Percentiles rank a stretch among this genome's conserved stretches.
Evolutionary conservation across 1,140 invertebrate genomes (phyloP).

Genomic region (Atopsyche davidsoni): DNA sequence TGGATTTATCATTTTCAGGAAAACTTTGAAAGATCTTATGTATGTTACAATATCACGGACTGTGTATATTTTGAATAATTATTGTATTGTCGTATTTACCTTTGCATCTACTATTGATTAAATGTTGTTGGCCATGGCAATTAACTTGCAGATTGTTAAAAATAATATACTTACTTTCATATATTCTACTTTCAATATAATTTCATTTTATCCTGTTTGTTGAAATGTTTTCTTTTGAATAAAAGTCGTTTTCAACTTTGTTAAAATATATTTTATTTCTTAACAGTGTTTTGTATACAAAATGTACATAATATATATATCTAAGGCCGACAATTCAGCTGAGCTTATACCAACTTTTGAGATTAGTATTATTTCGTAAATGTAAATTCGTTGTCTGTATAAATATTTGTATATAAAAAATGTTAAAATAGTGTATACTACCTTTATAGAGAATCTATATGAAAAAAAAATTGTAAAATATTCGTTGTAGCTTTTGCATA

Average conservation of each 20-base stretch:
- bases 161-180: constrained; percentile 2
- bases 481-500: too few relatives aligned
- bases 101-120: background rate
- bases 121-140: constrained; percentile 17
- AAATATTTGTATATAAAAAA: too few relatives aligned
- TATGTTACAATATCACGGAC: background rate
- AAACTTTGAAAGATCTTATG: too few relatives aligned
- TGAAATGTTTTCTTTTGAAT: constrained; percentile 15
- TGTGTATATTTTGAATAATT: constrained; percentile 4
- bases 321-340: too few relatives aligned
- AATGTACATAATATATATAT: too few relatives aligned
- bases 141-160: constrained; percentile 1
- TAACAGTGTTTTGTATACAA: constrained; percentile 19
- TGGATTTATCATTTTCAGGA: too few relatives aligned
- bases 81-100: background rate
- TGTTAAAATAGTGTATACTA: too few relatives aligned
- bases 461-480: too few relatives aligned
- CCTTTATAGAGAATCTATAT: too few relatives aligned
- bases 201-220: background rate
- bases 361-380: too few relatives aligned
- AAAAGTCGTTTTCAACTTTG: constrained; percentile 21
- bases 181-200: background rate
- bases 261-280: constrained; percentile 30
- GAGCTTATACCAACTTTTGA: too few relatives aligned
- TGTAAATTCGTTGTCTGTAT: too few relatives aligned